A percentile compares a stretch with the other conserved stretches of the same genome.
Evolutionary conservation across 2,113 vertebrate genomes (phyloP).

Genomic region (Physeter macrocephalus): DNA sequence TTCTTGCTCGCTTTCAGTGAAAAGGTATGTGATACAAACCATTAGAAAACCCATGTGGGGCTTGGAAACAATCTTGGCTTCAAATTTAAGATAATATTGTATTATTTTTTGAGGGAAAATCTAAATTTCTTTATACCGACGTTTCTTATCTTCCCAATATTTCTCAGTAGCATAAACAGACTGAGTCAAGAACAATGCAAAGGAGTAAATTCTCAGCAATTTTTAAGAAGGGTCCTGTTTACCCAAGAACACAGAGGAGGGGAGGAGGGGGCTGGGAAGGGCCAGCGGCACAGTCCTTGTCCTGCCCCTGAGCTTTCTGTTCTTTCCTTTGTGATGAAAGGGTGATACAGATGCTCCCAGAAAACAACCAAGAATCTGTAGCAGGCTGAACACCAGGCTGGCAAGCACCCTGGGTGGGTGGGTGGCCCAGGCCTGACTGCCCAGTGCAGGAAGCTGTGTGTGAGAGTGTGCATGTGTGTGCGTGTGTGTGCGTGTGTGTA

Average conservation of each 20-base stretch:
- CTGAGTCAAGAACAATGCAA: not conserved
- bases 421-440: not conserved
- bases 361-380: not conserved
- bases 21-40: not conserved
- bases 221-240: not conserved
- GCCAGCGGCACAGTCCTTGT: not conserved
- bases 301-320: not conserved
- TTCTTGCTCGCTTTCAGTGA: not conserved
- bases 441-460: not conserved
- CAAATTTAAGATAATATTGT: not conserved
- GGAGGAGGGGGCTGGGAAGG: too few species aligned
- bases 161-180: not conserved
- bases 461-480: not conserved
- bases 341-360: not conserved
- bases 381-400: not conserved
- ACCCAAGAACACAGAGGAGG: not conserved
- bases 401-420: not conserved
- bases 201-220: not conserved
- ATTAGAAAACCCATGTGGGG: fast-evolving
- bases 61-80: not conserved
- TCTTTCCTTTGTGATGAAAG: not conserved
- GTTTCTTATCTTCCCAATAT: not conserved
- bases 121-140: not conserved
- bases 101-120: not conserved
- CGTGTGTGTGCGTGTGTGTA: not conserved